These are phyloP conservation scores for Takifugu bimaculatus DNA, from an alignment of 2,113 vertebrate species.

Conservation along the genomic window DNA sequence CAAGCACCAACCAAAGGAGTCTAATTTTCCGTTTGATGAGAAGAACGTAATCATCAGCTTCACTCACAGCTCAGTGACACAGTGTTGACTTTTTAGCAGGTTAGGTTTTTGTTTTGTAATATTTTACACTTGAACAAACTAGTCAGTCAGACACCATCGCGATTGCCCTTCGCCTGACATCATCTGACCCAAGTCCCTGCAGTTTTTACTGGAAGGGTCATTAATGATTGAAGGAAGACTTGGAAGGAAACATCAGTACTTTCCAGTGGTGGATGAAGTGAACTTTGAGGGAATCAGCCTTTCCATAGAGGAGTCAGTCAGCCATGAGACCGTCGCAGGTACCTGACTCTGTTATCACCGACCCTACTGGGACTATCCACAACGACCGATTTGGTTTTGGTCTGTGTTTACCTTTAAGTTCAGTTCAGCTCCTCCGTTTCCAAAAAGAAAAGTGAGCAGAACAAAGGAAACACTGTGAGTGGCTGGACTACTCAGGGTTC, in stretches of 20 bases:
- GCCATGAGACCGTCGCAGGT: constrained; percentile 40
- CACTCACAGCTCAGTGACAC: too few relatives aligned
- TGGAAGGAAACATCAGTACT: constrained; percentile 49
- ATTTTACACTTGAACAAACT: constrained; percentile 31
- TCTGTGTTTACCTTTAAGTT: constrained; percentile 12
- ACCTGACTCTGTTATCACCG: constrained; percentile 19
- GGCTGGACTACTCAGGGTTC: constrained; percentile 39
- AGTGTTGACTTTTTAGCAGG: too few relatives aligned
- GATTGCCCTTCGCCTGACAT: constrained; percentile 40
- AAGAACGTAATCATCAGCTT: too few relatives aligned
- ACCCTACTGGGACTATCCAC: too few relatives aligned
- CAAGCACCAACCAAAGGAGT: too few relatives aligned
- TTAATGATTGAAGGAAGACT: constrained; percentile 58
- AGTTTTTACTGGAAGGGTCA: constrained; percentile 56
- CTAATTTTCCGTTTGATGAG: too few relatives aligned
- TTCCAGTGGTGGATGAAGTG: constrained; percentile 53
- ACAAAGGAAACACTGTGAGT: constrained; percentile 15
- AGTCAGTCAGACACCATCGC: constrained; percentile 29
- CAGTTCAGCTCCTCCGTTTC: neutral
- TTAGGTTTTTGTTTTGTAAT: too few relatives aligned
- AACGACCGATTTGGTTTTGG: neutral
- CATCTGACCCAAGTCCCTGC: constrained; percentile 45
- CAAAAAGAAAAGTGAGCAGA: constrained; percentile 4
- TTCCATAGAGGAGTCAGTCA: constrained; percentile 41
- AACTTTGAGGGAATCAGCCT: constrained; percentile 30